A percentile compares a stretch with the other conserved stretches of the same genome.
phyloP scores from a whole-genome alignment of 2,888 invertebrate species.

The Meta bourneti region DNA sequence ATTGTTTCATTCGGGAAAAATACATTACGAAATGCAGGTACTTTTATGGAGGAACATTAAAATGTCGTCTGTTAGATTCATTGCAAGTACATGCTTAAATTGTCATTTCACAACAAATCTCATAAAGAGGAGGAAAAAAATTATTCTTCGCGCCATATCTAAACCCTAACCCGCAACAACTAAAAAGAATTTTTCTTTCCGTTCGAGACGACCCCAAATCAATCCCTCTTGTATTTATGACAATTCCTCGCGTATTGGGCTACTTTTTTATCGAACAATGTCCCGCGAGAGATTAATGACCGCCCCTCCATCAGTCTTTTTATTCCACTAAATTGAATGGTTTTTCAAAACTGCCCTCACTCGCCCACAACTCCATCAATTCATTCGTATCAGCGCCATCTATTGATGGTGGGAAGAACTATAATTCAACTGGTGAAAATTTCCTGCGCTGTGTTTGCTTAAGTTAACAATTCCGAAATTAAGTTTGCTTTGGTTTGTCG shows the following conservation, averaged over 20 bases:
- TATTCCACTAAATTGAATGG: slow-evolving; percentile 32
- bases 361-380: background rate
- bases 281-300: slow-evolving; percentile 68
- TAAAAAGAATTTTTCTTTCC: slow-evolving; percentile 34
- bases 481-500: background rate
- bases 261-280: slow-evolving; percentile 69
- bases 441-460: background rate
- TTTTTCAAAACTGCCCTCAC: slow-evolving; percentile 21
- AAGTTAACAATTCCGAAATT: background rate
- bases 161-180: slow-evolving; percentile 12
- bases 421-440: slow-evolving; percentile 20
- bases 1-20: no score
- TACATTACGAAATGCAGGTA: background rate
- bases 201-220: slow-evolving; percentile 33
- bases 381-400: slow-evolving; percentile 42
- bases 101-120: background rate
- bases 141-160: slow-evolving; percentile 1
- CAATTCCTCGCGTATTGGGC: slow-evolving; percentile 63
- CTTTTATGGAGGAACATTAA: background rate
- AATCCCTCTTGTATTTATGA: slow-evolving; percentile 69
- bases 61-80: background rate
- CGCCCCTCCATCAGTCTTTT: slow-evolving; percentile 47
- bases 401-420: slow-evolving; percentile 1
- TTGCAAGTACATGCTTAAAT: background rate
- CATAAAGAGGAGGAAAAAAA: background rate